phyloP scores from a whole-genome alignment of 2,113 vertebrate genomes.

The Colaptes auratus region DNA sequence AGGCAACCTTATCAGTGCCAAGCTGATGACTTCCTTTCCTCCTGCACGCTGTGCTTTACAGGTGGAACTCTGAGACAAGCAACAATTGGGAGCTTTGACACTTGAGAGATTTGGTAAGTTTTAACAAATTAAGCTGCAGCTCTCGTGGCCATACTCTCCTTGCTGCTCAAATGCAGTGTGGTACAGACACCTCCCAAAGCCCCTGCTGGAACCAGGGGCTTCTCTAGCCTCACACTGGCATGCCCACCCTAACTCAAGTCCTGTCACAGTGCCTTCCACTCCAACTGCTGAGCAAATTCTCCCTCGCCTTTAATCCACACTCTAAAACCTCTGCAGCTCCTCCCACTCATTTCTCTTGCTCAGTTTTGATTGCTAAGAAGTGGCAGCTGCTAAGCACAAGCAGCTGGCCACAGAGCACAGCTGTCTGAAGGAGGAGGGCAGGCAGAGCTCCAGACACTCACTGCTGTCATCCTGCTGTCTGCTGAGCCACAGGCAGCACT shows the following conservation, averaged over 20 bases:
- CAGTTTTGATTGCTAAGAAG: background rate
- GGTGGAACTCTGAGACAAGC: conserved; percentile 15
- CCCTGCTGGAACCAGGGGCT: background rate
- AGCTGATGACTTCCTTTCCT: background rate
- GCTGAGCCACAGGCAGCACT: background rate
- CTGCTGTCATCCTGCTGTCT: background rate
- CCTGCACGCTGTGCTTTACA: background rate
- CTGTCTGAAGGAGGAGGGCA: background rate
- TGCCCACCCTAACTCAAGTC: background rate
- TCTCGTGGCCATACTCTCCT: background rate
- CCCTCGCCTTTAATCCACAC: background rate
- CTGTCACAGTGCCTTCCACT: background rate
- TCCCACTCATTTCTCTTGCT: background rate
- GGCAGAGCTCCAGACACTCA: background rate
- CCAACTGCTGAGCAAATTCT: background rate
- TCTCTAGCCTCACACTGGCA: background rate
- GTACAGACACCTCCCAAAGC: background rate
- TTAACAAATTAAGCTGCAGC: background rate
- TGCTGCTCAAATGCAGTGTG: background rate
- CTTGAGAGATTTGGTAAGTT: conserved; percentile 16
- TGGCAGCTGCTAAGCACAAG: background rate
- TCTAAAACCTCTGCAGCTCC: background rate
- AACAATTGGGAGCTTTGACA: conserved; percentile 7
- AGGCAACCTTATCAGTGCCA: background rate
- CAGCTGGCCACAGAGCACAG: background rate